Base-by-base conservation (phyloP, 2,797 vertebrate genomes). In the Petrocephalus sullivani region DNA sequence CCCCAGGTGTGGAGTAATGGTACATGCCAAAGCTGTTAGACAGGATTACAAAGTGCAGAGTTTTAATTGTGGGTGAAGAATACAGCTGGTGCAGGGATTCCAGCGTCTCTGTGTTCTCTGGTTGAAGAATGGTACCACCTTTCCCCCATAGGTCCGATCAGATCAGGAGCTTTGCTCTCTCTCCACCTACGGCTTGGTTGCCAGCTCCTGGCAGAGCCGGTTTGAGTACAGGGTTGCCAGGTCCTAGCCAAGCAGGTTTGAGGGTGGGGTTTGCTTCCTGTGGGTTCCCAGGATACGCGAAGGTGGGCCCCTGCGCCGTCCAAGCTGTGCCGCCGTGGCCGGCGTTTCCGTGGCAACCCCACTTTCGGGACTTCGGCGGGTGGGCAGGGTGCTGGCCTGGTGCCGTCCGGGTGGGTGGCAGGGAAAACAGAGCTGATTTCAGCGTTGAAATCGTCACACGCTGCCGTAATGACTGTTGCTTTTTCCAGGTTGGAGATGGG, bases 221-320 rank as follows among this genome's bases (percentile, higher is more conserved):
- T 2, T 60, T 90, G 78, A 87, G 37, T 78, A 12, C 0, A 19
- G 71, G 37, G 95, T 88, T 89, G 46, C 78, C 78, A 82, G 82
- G 82, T 28, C 21, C 71, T 46, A 37, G 71, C 71, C 41, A 51
- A 14, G 53, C 0, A 1, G 82, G 91, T 2, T 61, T 90, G 81
- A 87, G 33, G 84, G 71, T 46, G 71, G 71, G 41, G 95, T 88
- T 89, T 94, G 89, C 95, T 95, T 93, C 94, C 94, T 89, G 93
- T 92, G 58, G 93, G 94, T 90, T 92, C 95, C 91, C 92, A 95
- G 90, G 92, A 94, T 94, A 89, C 96, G 94, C 89, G 91, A 95
- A 95, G 95, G 95, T 95, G 91, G 90, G 58, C 89, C 60, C 87
- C 88, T 83, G 46, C 82, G 2, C 37, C 56, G 33, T 16, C 56